Percentiles rank a stretch among this genome's conserved stretches.
These are phyloP conservation scores for Passerina amoena DNA, from an alignment of 2,113 vertebrate genomes.

Conservation along the genomic window DNA sequence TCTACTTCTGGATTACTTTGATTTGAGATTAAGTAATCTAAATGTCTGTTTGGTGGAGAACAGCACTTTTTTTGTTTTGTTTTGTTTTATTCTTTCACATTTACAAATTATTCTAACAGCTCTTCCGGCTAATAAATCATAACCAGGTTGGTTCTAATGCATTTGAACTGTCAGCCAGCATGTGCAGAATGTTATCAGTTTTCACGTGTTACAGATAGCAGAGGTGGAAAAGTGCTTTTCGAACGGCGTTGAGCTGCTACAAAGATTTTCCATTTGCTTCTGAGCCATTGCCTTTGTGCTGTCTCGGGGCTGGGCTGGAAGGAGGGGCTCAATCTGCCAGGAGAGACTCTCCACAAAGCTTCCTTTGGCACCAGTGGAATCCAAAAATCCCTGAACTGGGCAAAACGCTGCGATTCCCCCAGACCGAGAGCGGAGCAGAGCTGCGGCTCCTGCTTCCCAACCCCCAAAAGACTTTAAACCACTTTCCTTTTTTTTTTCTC, in stretches of 20 bases:
- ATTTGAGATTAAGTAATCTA: conserved; percentile 31
- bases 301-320: background rate
- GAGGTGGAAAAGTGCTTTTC: conserved; percentile 22
- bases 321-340: background rate
- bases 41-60: background rate
- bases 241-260: background rate
- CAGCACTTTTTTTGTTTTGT: background rate
- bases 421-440: accelerated
- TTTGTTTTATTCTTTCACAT: background rate
- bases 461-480: background rate
- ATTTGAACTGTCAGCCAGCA: background rate
- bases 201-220: background rate
- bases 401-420: background rate
- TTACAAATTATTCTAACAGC: background rate
- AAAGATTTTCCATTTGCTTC: conserved; percentile 30
- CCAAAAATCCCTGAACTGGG: background rate
- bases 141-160: background rate
- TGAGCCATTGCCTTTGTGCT: background rate
- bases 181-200: conserved; percentile 46
- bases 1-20: background rate
- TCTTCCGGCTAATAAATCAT: conserved; percentile 47
- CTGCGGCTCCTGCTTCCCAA: background rate
- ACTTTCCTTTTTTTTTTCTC: background rate
- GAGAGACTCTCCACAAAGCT: background rate
- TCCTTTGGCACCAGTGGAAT: background rate